Evolutionary conservation across 1,140 invertebrate genomes (phyloP).

Genomic region (Papilio glaucus): DNA sequence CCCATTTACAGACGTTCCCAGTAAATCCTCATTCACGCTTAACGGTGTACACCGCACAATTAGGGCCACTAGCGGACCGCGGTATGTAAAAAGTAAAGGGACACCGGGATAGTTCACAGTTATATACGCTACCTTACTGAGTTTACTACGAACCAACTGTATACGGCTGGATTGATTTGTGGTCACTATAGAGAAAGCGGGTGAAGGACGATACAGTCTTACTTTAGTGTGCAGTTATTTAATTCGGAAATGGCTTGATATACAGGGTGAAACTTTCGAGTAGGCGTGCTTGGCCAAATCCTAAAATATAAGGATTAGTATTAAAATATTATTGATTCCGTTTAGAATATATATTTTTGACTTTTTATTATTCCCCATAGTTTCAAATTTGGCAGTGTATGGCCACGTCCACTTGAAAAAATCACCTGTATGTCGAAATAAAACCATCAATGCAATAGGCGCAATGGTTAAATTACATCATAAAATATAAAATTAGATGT

Average conservation of each 20-base stretch:
- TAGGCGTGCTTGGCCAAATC: too few species aligned
- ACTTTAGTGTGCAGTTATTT: neutral
- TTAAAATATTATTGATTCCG: too few species aligned
- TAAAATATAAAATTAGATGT: neutral
- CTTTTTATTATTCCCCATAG: too few species aligned
- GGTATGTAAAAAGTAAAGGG: neutral
- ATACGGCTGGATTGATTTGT: neutral
- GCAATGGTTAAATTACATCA: neutral
- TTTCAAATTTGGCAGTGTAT: too few species aligned
- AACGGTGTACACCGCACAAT: slow-evolving; percentile 48
- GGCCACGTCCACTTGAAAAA: too few species aligned
- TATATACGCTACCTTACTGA: neutral
- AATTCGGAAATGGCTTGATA: too few species aligned
- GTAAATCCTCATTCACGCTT: slow-evolving; percentile 44
- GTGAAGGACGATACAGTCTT: neutral
- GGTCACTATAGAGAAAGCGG: neutral
- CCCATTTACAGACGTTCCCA: slow-evolving; percentile 47
- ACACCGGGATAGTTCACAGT: neutral
- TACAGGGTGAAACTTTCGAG: too few species aligned
- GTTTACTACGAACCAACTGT: slow-evolving; percentile 12
- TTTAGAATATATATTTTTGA: too few species aligned
- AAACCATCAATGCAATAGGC: neutral
- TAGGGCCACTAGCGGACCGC: slow-evolving; percentile 37
- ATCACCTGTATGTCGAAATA: too few species aligned
- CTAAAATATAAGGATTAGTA: too few species aligned